A percentile compares a stretch with the other conserved stretches of the same genome.
Evolutionary conservation across 2,888 invertebrate species (phyloP).

Genomic region (Hirtodrosophila cameraria): DNA sequence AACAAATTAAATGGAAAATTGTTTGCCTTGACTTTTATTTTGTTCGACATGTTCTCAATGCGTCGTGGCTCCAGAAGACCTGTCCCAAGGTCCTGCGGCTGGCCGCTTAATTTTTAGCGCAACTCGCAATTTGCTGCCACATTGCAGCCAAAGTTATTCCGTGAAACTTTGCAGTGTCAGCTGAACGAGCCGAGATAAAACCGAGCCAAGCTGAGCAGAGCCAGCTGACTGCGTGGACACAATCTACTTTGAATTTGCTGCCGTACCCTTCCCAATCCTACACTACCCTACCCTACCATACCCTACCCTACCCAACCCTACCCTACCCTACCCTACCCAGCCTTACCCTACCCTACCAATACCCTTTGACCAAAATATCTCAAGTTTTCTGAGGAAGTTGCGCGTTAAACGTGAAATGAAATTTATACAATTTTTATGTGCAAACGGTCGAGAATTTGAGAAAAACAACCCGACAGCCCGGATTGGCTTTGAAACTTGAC

Average conservation of each 20-base stretch:
- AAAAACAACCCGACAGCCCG: constrained; percentile 1
- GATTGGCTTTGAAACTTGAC: constrained; percentile 17
- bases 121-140: constrained; percentile 77
- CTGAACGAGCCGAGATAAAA: too few species aligned
- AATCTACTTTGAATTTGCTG: constrained; percentile 73
- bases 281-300: background rate
- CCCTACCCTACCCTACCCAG: background rate
- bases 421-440: constrained; percentile 74
- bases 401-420: constrained; percentile 67
- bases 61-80: background rate
- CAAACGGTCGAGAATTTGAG: constrained; percentile 62
- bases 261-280: background rate
- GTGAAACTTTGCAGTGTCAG: constrained; percentile 44
- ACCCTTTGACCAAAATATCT: constrained; percentile 5
- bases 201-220: constrained; percentile 31
- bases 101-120: constrained; percentile 72
- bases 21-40: constrained; percentile 65
- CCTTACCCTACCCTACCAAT: background rate
- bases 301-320: background rate
- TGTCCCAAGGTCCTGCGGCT: constrained; percentile 49
- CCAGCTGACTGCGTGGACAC: constrained; percentile 33
- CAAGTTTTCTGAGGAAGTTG: constrained; percentile 62
- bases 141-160: constrained; percentile 72
- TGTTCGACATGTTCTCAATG: constrained; percentile 58
- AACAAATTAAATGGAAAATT: constrained; percentile 71